Conservation (phyloP, 2,797 vertebrate species). For the Pantherophis alleghaniensis region DNA sequence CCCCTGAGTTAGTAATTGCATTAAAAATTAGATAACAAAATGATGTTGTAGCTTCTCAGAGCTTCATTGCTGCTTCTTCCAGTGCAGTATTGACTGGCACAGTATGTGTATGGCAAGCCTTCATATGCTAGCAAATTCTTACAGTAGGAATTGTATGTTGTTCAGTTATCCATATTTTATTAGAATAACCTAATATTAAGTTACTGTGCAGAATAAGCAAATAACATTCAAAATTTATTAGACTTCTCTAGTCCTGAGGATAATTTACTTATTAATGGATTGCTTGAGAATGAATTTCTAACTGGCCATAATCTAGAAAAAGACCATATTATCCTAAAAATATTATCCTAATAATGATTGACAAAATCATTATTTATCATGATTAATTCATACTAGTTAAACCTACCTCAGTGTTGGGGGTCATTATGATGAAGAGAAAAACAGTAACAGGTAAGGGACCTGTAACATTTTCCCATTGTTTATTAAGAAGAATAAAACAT, state of each 20-base stretch:
- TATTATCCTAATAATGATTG: not conserved
- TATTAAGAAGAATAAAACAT: not conserved
- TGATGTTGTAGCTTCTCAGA: not conserved
- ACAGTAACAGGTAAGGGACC: not conserved
- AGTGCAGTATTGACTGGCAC: not conserved
- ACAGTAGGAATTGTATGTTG: too few species aligned
- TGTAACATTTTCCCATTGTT: not conserved
- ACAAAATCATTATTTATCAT: not conserved
- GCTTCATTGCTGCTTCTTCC: too few species aligned
- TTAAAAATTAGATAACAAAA: not conserved
- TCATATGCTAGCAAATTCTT: not conserved
- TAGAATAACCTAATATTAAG: not conserved
- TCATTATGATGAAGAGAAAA: not conserved
- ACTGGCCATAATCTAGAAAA: not conserved
- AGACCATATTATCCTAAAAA: not conserved
- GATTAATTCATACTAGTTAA: not conserved
- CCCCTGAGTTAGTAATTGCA: not conserved
- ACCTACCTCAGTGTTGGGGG: not conserved
- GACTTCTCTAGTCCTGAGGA: not conserved
- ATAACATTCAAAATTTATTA: not conserved
- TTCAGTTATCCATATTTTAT: not conserved
- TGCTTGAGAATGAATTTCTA: not conserved
- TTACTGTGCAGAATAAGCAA: not conserved
- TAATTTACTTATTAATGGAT: not conserved
- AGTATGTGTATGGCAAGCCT: not conserved